phyloP scores from a whole-genome alignment of 37 sponge, comb jelly and placozoan genomes.

The Eunapius fragilis region DNA sequence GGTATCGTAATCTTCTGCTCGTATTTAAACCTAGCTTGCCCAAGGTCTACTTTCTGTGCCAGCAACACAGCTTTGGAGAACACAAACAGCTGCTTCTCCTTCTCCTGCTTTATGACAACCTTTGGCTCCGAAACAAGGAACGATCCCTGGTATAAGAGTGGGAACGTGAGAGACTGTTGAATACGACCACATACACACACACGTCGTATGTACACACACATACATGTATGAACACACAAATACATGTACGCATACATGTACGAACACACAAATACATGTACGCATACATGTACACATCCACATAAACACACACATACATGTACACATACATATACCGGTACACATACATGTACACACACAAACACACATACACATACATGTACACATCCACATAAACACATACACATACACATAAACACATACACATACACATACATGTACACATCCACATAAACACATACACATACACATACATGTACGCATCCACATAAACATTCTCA shows the following conservation, averaged over 20 bases:
- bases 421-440: neutral
- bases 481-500: neutral
- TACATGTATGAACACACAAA: too few species aligned
- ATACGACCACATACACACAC: too few species aligned
- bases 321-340: neutral
- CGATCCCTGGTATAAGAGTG: constrained; percentile 29
- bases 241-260: too few species aligned
- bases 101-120: constrained; percentile 49
- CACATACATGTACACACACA: neutral
- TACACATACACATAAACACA: neutral
- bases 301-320: neutral
- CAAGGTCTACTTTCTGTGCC: constrained; percentile 36
- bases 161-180: too few species aligned
- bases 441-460: neutral
- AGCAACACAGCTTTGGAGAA: constrained; percentile 61
- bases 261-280: too few species aligned
- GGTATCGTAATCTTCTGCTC: constrained; percentile 55
- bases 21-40: constrained; percentile 53
- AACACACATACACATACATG: neutral
- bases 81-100: constrained; percentile 74
- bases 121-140: constrained; percentile 53
- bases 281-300: too few species aligned
- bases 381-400: neutral
- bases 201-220: too few species aligned
- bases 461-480: neutral